These are phyloP conservation scores for Drosophila bocki DNA, from an alignment of 1,140 invertebrate genomes.

Conservation along the genomic window DNA sequence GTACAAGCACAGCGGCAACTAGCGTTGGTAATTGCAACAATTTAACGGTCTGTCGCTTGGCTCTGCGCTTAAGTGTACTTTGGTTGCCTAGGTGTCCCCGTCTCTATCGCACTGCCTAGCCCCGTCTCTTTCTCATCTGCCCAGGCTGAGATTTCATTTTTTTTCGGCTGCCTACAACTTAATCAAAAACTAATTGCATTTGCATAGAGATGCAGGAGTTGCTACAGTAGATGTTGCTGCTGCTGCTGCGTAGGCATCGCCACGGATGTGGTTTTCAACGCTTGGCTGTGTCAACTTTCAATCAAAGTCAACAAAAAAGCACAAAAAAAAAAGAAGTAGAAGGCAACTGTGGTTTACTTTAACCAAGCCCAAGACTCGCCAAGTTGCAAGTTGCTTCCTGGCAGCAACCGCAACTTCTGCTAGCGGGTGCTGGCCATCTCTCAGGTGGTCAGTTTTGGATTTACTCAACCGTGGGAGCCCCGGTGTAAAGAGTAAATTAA, in stretches of 20 bases:
- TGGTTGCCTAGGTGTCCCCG: slow-evolving; percentile 29
- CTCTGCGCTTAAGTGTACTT: slow-evolving; percentile 80
- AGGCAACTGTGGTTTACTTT: slow-evolving; percentile 73
- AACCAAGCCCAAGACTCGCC: slow-evolving; percentile 41
- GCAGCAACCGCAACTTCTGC: slow-evolving; percentile 45
- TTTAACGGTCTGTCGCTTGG: slow-evolving; percentile 83
- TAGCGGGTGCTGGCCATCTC: slow-evolving; percentile 72
- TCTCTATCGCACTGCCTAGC: neutral
- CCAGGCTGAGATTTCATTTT: slow-evolving; percentile 10
- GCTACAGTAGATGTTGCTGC: slow-evolving; percentile 21
- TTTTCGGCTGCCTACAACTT: slow-evolving; percentile 71
- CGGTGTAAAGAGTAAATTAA: slow-evolving; percentile 65
- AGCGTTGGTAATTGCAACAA: slow-evolving; percentile 80
- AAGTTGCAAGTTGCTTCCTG: slow-evolving; percentile 59
- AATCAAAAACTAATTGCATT: slow-evolving; percentile 84
- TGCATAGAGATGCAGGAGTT: slow-evolving; percentile 65
- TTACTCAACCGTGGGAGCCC: slow-evolving; percentile 77
- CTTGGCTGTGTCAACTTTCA: slow-evolving; percentile 82
- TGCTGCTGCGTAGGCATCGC: slow-evolving; percentile 60
- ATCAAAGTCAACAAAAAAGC: slow-evolving; percentile 75
- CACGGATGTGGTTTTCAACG: slow-evolving; percentile 83
- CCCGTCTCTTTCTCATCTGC: slow-evolving; percentile 6
- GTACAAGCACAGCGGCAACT: slow-evolving; percentile 48
- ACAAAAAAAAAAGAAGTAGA: slow-evolving; percentile 14
- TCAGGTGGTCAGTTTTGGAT: slow-evolving; percentile 41